phyloP scores from a whole-genome alignment of 2,113 vertebrate species.

The Peucedramus taeniatus region DNA sequence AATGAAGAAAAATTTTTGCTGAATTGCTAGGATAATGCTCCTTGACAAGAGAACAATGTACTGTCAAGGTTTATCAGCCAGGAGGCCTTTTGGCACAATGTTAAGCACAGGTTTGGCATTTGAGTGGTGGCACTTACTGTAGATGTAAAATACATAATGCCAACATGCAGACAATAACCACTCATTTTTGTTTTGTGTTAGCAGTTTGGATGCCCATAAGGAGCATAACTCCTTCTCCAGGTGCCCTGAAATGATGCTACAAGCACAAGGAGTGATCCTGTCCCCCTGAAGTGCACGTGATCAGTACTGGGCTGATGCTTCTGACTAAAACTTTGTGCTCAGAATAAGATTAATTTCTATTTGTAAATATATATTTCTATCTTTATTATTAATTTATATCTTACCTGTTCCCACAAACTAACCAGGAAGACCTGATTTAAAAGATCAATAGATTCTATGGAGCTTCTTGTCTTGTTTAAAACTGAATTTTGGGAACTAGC shows the following conservation, averaged over 20 bases:
- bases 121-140: conserved; percentile 51
- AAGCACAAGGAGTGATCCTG: background rate
- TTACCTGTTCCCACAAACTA: background rate
- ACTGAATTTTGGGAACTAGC: background rate
- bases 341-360: background rate
- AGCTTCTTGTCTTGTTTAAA: background rate
- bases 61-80: conserved; percentile 70
- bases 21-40: conserved; percentile 77
- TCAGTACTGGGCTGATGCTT: background rate
- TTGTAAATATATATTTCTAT: background rate
- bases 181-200: background rate
- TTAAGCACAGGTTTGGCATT: conserved; percentile 67
- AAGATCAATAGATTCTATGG: background rate
- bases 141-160: conserved; percentile 3
- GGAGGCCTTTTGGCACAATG: conserved; percentile 54
- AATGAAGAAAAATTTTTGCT: conserved; percentile 75
- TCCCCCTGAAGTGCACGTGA: accelerated
- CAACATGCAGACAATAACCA: conserved; percentile 8
- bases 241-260: background rate
- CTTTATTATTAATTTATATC: background rate
- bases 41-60: conserved; percentile 78
- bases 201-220: background rate
- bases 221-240: background rate
- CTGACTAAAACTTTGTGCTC: background rate
- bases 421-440: background rate